Base-by-base conservation (phyloP, 2,888 invertebrate genomes). In the Drosophila paramelanica region DNA sequence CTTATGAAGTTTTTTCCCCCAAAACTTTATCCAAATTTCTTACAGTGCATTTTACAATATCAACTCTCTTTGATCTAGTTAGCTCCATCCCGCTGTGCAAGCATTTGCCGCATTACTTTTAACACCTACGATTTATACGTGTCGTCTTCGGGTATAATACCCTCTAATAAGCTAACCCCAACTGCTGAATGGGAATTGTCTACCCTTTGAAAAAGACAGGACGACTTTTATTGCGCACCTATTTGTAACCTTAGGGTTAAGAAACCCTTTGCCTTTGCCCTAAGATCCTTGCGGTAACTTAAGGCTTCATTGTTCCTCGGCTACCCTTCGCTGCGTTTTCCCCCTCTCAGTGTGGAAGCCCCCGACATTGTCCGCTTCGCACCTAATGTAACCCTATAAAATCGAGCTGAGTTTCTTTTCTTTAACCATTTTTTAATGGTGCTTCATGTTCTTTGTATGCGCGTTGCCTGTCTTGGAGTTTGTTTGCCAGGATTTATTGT, bases 401-500 rank as follows among this genome's bases (percentile, higher is more conserved):
- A 64, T 50, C 41, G 73, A 64, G 58, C 50, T 38, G 62, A 57
- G 70, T 79, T 59, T 51, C 53, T 57, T 52, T 74, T 74, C 60
- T 74, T 69, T 67, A 74, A 72, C 47, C 66, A 74, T 71, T 66
- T 77, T 75, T 78, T 75, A 79, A 77, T 82, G 86, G 80, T 82
- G 49, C 79, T 74, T 72, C 71, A 77, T 74, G 60, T 57, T 53
- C 72, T 66, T 66, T 69, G 56, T 66, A 66, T 52, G 39, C 53
- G 62, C 20, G 38, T 6, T 20, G 38, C 31, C 27, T 59, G 67
- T 74, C 57, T 59, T 49, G 53, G 45, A 53, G 68, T 76, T 53
- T 68, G 71, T 69, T 85, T 76, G 78, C 58, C 52, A 79, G 73
- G 71, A 84, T 88, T 84, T 86, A 85, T 87, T 56, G 80, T 60